Conservation (phyloP, 2,797 vertebrate genomes). For the Todus mexicanus region DNA sequence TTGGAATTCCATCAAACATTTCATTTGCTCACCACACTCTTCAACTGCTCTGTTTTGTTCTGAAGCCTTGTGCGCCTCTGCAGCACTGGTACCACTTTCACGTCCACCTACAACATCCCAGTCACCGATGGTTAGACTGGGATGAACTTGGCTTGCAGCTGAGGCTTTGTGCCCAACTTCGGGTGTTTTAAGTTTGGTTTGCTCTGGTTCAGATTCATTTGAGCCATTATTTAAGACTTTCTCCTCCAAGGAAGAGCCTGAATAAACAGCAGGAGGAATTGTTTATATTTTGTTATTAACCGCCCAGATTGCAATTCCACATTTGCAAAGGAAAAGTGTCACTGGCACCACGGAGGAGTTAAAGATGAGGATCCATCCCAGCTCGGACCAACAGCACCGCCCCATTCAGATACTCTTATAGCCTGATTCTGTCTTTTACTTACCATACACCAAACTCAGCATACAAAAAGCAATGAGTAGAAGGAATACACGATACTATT, state of each 20-base stretch:
- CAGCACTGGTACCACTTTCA: slow-evolving; percentile 78
- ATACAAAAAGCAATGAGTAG: background rate
- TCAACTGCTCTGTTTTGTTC: slow-evolving; percentile 75
- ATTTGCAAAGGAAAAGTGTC: background rate
- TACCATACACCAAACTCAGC: background rate
- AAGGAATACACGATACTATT: background rate
- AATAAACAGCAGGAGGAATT: slow-evolving; percentile 76
- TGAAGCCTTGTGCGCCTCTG: slow-evolving; percentile 76
- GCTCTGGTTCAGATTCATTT: slow-evolving; percentile 81
- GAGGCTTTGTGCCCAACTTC: slow-evolving; percentile 79
- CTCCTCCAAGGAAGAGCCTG: slow-evolving; percentile 92
- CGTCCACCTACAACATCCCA: slow-evolving; percentile 78
- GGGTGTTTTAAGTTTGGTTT: slow-evolving; percentile 82
- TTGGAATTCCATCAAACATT: slow-evolving; percentile 29
- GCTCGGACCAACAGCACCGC: background rate
- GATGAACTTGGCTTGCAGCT: slow-evolving; percentile 76
- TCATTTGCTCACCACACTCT: slow-evolving; percentile 89
- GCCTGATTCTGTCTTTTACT: background rate
- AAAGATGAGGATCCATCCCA: background rate
- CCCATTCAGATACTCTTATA: background rate
- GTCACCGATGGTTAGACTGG: slow-evolving; percentile 80
- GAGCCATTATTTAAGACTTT: slow-evolving; percentile 88
- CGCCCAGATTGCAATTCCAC: background rate
- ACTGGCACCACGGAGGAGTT: background rate
- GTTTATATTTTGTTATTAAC: slow-evolving; percentile 32